Evolutionary conservation across 1,140 invertebrate genomes (phyloP), one percentile per base, ranked within the genome.

Genomic region (Heliconius melpomene): DNA sequence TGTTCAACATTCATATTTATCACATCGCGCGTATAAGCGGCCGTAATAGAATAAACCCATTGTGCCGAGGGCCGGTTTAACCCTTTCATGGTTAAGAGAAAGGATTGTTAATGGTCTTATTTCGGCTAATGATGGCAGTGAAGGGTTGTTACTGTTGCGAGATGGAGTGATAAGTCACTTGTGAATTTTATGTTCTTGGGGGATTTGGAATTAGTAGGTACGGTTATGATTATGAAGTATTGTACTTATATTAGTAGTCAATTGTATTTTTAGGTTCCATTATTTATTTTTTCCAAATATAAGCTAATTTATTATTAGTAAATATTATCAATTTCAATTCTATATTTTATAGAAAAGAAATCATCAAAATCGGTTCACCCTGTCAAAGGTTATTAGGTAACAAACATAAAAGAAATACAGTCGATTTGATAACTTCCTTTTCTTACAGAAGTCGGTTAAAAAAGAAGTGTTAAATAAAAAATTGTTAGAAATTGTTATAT

Each of bases 1-100:
- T 91, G 89, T 92, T 90, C 91, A 91, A 93, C 93, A 93, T 94
- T 93, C 93, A 93, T 94, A 94, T 94, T 94, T 94, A 94, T 93
- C 88, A 91, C 91, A 93, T 94, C 88, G 90, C 86, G 88, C 93
- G 91, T 93, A 91, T 94, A 94, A 94, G 86, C 91, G 90, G 82
- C 85, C 84, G 84, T 93, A 93, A 93, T 93, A 93, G 88, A 94
- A 93, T 93, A 91, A 91, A 93, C 88, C 91, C 82, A 92, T 92
- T 92, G 91, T 92, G 82, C 86, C 85, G 84, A 91, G 90, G 90
- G 91, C 90, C 88, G 90, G 88, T 91, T 93, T 93, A 93, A 94
- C 91, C 93, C 91, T 94, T 92, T 88, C 90, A 90, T 85, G 72
- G 82, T 90, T 93, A 94, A 94, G 90, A 94, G 93, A 94, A 93